Evolutionary conservation across 2,888 invertebrate genomes (phyloP).

Genomic region (Hemaris fuciformis): DNA sequence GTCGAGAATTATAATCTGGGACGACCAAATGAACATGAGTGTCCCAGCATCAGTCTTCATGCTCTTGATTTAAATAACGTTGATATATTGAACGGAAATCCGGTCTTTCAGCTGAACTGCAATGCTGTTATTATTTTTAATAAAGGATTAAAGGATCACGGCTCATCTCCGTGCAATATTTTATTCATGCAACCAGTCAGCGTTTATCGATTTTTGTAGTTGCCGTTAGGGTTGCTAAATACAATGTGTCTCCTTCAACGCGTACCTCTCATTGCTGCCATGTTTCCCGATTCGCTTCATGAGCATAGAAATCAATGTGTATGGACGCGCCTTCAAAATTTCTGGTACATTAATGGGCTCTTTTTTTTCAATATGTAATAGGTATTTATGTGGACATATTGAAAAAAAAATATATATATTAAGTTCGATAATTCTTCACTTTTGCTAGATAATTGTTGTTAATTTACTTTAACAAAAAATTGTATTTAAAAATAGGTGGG

Average conservation of each 20-base stretch:
- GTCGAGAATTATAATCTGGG: no score
- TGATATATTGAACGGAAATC: background rate
- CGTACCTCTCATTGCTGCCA: slow-evolving; percentile 15
- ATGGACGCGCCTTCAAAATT: background rate
- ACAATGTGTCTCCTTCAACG: slow-evolving; percentile 44
- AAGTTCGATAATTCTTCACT: no score
- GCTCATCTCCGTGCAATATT: background rate
- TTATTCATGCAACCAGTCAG: background rate
- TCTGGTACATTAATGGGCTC: background rate
- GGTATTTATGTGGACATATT: no score
- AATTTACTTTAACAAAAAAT: no score
- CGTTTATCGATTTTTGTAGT: slow-evolving; percentile 5
- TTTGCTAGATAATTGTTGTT: no score
- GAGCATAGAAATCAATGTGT: slow-evolving; percentile 29
- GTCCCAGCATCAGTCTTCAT: no score
- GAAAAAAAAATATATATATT: no score
- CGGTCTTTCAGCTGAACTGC: background rate
- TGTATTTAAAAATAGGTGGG: no score
- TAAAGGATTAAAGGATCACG: background rate
- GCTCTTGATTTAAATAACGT: no score
- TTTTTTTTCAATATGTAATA: no score
- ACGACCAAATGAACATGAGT: no score
- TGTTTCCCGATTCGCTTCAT: slow-evolving; percentile 40
- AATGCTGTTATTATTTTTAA: background rate
- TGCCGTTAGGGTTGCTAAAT: slow-evolving; percentile 37